Evolutionary conservation across 2,797 vertebrate genomes (phyloP).

Genomic region (Craterocephalus amniculus): DNA sequence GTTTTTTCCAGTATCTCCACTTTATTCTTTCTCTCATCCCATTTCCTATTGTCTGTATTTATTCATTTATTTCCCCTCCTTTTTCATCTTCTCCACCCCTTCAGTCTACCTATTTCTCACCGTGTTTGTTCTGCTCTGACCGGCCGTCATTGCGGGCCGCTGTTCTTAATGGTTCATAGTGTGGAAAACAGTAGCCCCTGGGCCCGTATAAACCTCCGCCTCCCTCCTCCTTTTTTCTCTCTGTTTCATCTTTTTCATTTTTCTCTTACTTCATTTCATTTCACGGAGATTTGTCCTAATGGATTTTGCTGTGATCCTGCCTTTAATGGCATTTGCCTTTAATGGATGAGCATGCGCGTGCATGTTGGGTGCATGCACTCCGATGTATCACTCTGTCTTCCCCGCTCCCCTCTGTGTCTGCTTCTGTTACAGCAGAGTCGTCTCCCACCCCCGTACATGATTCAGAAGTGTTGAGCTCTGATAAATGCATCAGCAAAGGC

Average conservation of each 20-base stretch:
- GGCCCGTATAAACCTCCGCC: slow-evolving; percentile 47
- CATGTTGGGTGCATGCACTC: slow-evolving; percentile 16
- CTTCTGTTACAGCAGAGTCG: slow-evolving; percentile 44
- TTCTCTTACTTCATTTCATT: slow-evolving; percentile 78
- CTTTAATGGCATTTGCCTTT: slow-evolving; percentile 69
- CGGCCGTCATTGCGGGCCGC: slow-evolving; percentile 48
- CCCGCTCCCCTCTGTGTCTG: slow-evolving; percentile 7
- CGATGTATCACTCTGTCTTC: slow-evolving; percentile 42
- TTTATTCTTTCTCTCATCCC: neutral
- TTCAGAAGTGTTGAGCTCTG: slow-evolving; percentile 72
- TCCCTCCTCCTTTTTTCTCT: slow-evolving; percentile 19
- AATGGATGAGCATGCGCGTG: slow-evolving; percentile 50
- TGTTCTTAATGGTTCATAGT: slow-evolving; percentile 63
- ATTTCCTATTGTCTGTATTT: slow-evolving; percentile 6
- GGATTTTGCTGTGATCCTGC: slow-evolving; percentile 73
- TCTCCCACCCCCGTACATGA: slow-evolving; percentile 68
- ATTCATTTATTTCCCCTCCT: slow-evolving; percentile 14
- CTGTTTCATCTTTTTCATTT: slow-evolving; percentile 69
- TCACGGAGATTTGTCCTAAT: slow-evolving; percentile 79
- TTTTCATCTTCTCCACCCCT: slow-evolving; percentile 18
- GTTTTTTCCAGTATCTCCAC: slow-evolving; percentile 8
- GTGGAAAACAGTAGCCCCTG: slow-evolving; percentile 61
- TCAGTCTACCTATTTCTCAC: slow-evolving; percentile 5
- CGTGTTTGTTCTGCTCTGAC: slow-evolving; percentile 50
- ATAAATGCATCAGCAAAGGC: slow-evolving; percentile 67